Base-by-base conservation (phyloP, 1,140 invertebrate species). In the Drosophila truncata region DNA sequence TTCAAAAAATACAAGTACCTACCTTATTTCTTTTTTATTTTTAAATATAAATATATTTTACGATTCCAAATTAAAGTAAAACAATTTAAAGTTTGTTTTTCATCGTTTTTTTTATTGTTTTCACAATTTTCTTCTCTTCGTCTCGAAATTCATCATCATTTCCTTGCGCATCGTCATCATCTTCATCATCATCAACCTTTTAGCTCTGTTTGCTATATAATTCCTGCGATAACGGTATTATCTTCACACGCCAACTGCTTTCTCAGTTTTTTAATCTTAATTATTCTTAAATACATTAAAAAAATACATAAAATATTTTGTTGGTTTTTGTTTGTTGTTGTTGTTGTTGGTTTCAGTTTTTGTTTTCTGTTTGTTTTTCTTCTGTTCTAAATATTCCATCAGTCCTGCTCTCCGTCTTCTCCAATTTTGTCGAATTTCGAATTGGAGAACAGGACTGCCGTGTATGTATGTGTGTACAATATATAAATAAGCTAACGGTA, bases 401-500 rank as follows among this genome's bases (percentile, higher is more conserved):
- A 65, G 54, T 58, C 35, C 52, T 63, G 33, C 18, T 62, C 65
- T 59, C 20, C 20, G 42, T 39, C 77, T 82, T 66, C 66, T 14
- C 5, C 25, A 52, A 33, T 37, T 52, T 41, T 20, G 31, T 54
- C 9, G 25, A 42, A 20, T n/a, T 70, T 54, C 18, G 47, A 70
- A 54, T 33, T 18, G n/a, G 37, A 49, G 66, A 55, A 55, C 47
- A 69, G 47, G 35, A 9, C 63, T 66, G 63, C 10, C 49, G 44
- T 79, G 76, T 78, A 20, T 78, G 49, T 65, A 61, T 79, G 52
- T 77, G 63, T 82, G 79, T 86, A 65, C 80, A 71, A 55, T 90
- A 83, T 83, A 88, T 88, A 88, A 88, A 88, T 88, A 88, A 88
- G 84, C 84, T 88, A 88, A 88, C 84, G 78, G 65, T 88, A 88